These are phyloP conservation scores for Ranitomeya imitator DNA, from an alignment of 2,113 vertebrate species.

Conservation along the genomic window DNA sequence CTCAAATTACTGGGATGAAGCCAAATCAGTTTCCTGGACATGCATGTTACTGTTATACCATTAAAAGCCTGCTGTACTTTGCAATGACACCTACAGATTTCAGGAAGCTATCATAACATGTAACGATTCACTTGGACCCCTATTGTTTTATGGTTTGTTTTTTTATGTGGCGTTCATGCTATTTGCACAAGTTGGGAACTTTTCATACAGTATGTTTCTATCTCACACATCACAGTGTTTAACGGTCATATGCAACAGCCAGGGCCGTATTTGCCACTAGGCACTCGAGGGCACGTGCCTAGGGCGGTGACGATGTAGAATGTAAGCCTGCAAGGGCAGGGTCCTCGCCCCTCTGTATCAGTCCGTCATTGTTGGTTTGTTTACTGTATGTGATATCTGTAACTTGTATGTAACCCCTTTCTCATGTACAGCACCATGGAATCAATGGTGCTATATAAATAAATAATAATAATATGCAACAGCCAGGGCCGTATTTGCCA, in stretches of 20 bases:
- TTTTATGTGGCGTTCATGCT: neutral
- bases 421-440: too few species aligned
- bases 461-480: too few species aligned
- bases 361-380: too few species aligned
- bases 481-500: too few species aligned
- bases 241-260: neutral
- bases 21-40: neutral
- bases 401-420: too few species aligned
- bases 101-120: neutral
- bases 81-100: neutral
- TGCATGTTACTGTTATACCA: neutral
- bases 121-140: neutral
- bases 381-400: too few species aligned
- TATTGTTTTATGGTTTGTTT: neutral
- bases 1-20: slow-evolving; percentile 4
- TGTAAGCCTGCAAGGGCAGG: too few species aligned
- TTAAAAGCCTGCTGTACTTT: neutral
- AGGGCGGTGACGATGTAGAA: too few species aligned
- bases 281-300: too few species aligned
- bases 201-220: neutral
- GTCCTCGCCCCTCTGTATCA: too few species aligned
- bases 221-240: neutral
- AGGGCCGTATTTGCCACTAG: too few species aligned
- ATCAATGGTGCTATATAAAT: too few species aligned
- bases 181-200: neutral